Evolutionary conservation across 2,888 invertebrate species (phyloP), one percentile per base, ranked within the genome.

Genomic region (Cephus pulcher): DNA sequence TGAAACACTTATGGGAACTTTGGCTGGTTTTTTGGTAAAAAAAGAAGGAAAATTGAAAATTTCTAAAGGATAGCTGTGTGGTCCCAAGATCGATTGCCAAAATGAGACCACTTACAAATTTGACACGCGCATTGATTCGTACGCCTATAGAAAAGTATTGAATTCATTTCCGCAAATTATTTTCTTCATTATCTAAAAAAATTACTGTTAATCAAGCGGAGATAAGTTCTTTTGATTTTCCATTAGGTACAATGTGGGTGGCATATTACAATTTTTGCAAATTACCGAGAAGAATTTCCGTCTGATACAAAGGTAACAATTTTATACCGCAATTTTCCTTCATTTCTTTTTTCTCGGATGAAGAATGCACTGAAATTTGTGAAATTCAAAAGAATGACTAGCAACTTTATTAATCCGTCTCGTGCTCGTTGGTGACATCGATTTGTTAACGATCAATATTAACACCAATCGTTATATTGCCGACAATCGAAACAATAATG

Each of bases 21-120:
- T 56, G 56, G 56, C 23, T 56, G 23, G 23, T 56, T 56, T 40
- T 15, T 56, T 56, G 15, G 23, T 23, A 9, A 23, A 23, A 56
- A 56, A 23, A 56, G 15, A 40, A 9, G 15, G 9, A 56, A 56
- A 56, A 56, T 56, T 23, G 56, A 23, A 56, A 56, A 56, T 56
- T 56, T 56, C 9, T 56, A 56, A 23, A 56, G 23, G 71, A 34
- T 71, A 9, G 71, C 32, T 71, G 71, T 71, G 71, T 71, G 71
- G 71, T 71, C 71, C 32, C 12, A 32, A 15, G 35, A 74, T 30
- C 35, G 34, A 35, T 74, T 74, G 15, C 56, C 56, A 56, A 37
- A 30, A 34, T 30, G 23, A 30, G 35, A 74, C 74, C 74, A 74
- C 74, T 74, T 74, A 74, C 35, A 74, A 74, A 74, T 74, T 74